phyloP scores from a whole-genome alignment of 2,888 invertebrate genomes.

The Spodoptera exigua region DNA sequence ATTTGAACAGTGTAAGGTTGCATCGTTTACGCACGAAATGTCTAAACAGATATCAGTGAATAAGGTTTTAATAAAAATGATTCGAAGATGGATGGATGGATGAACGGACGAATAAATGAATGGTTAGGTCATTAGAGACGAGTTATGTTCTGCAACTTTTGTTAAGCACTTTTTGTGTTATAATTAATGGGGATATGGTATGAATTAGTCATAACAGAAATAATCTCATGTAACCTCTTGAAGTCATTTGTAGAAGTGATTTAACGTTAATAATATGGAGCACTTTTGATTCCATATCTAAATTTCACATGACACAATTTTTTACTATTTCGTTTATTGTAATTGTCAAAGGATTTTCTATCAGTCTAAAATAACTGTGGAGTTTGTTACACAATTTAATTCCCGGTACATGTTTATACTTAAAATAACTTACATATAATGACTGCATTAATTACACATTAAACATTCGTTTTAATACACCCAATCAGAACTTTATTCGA shows the following conservation, averaged over 20 bases:
- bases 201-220: too few relatives aligned
- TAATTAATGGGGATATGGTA: too few relatives aligned
- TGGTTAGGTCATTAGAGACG: slow-evolving; percentile 54
- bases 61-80: slow-evolving; percentile 52
- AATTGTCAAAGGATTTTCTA: too few relatives aligned
- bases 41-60: slow-evolving; percentile 48
- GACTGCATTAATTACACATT: slow-evolving; percentile 34
- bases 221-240: too few relatives aligned
- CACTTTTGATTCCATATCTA: too few relatives aligned
- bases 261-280: too few relatives aligned
- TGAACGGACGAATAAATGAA: slow-evolving; percentile 53
- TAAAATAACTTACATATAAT: slow-evolving; percentile 27
- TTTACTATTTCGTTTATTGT: too few relatives aligned
- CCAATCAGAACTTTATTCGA: slow-evolving; percentile 30
- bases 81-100: slow-evolving; percentile 52
- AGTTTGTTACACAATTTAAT: slow-evolving; percentile 4
- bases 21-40: slow-evolving; percentile 59
- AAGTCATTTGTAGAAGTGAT: too few relatives aligned
- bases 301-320: too few relatives aligned
- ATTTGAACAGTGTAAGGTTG: slow-evolving; percentile 33
- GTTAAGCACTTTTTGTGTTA: slow-evolving; percentile 7
- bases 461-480: slow-evolving; percentile 41
- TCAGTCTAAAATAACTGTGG: too few relatives aligned
- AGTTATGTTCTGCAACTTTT: slow-evolving; percentile 49
- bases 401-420: slow-evolving; percentile 8